Base-by-base conservation (phyloP, 2,797 vertebrate species). In the Poeciliopsis turneri region DNA sequence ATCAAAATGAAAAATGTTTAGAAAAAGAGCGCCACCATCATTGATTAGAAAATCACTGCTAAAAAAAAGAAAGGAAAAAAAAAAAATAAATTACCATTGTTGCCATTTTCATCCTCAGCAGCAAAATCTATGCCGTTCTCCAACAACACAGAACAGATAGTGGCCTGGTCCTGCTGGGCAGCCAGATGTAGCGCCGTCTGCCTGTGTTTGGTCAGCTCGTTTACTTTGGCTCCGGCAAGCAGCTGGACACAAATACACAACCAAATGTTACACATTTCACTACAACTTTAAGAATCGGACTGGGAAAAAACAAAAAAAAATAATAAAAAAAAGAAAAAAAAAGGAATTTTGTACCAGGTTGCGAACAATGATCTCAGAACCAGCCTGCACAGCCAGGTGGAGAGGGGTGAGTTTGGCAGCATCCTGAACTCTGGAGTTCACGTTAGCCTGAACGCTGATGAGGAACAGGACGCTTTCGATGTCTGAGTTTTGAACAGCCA, bases 391-490 rank as follows among this genome's bases (percentile, higher is more conserved):
- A 0, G 98, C 97, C 69, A 99, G 95, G 90, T 99, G 98, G 39
- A 99, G 95, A 0, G 98, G 98, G 0, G 97, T 98, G 51, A 98
- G 96, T 74, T 99, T 99, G 90, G 98, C 97, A 36, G 97, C 96
- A 45, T 99, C 98, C 92, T 99, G 98, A 33, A 98, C 97, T 75
- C 98, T 95, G 23, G 98, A 99, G 93, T 99, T 99, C 23, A 99
- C 98, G 0, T 99, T 98, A 3, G 98, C 98, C 86, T 98, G 97
- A 57, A 99, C 98, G 0, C 98, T 99, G 89, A 99, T 99, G 79
- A 99, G 96, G 95, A 99, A 99, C 55, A 99, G 95, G 80, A 99
- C 98, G 1, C 98, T 99, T 94, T 99, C 98, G 0, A 99, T 99
- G 88, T 99, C 98, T 0, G 98, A 97, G 87, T 96, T 98, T 91